These are phyloP conservation scores for Archips xylosteana DNA, from an alignment of 2,888 invertebrate species.

Conservation along the genomic window DNA sequence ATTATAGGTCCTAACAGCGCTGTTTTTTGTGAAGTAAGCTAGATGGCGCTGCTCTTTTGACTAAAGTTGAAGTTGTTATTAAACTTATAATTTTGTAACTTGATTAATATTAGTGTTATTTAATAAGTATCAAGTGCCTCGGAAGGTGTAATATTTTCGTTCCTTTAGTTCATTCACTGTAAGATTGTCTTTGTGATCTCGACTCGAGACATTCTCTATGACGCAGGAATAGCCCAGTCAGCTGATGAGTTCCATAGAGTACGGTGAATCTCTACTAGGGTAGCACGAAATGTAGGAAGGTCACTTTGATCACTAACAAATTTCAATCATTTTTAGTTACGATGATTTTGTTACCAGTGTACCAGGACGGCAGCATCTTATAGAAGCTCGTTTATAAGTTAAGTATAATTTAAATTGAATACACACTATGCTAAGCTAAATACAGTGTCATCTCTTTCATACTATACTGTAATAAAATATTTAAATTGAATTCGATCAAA, in stretches of 20 bases:
- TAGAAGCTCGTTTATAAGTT: neutral
- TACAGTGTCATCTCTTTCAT: neutral
- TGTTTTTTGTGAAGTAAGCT: neutral
- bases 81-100: no score
- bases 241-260: conserved; percentile 4
- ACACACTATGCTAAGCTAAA: neutral
- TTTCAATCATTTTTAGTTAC: conserved; percentile 8
- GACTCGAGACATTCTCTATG: neutral
- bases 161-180: no score
- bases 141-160: no score
- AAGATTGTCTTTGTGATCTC: no score
- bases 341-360: conserved; percentile 2
- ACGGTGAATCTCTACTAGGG: neutral
- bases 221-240: conserved; percentile 1
- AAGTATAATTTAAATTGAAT: neutral
- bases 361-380: neutral
- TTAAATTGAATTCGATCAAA: neutral
- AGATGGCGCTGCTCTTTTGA: neutral
- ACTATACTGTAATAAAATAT: neutral
- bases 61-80: no score
- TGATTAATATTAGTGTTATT: no score
- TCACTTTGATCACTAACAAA: neutral
- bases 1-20: neutral
- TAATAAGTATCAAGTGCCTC: no score
- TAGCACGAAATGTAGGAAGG: neutral